phyloP scores from a whole-genome alignment of 2,888 invertebrate species.

The Drosophila nigricruria region DNA sequence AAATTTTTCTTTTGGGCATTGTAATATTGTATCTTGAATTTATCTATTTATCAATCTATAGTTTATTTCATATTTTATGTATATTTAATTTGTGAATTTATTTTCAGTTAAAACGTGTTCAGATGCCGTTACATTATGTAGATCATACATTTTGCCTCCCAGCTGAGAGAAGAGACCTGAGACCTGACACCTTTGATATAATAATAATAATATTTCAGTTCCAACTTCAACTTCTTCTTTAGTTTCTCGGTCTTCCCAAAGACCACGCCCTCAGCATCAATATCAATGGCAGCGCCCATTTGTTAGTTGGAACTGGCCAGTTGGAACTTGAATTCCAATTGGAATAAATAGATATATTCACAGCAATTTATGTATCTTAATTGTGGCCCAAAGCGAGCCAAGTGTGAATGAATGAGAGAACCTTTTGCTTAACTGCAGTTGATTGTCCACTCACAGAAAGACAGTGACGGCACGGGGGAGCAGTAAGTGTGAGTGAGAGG shows the following conservation, averaged over 20 bases:
- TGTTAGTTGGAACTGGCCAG: slow-evolving; percentile 18
- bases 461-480: not conserved
- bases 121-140: slow-evolving; percentile 15
- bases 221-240: not conserved
- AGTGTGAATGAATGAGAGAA: slow-evolving; percentile 48
- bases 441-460: slow-evolving; percentile 36
- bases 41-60: slow-evolving; percentile 9
- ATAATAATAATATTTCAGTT: slow-evolving; percentile 13
- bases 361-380: slow-evolving; percentile 64
- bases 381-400: slow-evolving; percentile 36
- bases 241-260: slow-evolving; percentile 3
- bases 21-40: not conserved
- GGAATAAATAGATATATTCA: slow-evolving; percentile 47
- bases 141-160: not conserved
- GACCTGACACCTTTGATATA: slow-evolving; percentile 4
- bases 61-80: slow-evolving; percentile 10
- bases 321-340: slow-evolving; percentile 31
- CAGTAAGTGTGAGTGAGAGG: not conserved
- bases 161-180: not conserved
- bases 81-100: slow-evolving; percentile 11
- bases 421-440: slow-evolving; percentile 32
- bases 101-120: slow-evolving; percentile 1
- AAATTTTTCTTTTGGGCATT: not conserved
- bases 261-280: slow-evolving; percentile 23
- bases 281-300: slow-evolving; percentile 45